Evolutionary conservation across 1,140 invertebrate species (phyloP).

Genomic region (Asbolus verrucosus): DNA sequence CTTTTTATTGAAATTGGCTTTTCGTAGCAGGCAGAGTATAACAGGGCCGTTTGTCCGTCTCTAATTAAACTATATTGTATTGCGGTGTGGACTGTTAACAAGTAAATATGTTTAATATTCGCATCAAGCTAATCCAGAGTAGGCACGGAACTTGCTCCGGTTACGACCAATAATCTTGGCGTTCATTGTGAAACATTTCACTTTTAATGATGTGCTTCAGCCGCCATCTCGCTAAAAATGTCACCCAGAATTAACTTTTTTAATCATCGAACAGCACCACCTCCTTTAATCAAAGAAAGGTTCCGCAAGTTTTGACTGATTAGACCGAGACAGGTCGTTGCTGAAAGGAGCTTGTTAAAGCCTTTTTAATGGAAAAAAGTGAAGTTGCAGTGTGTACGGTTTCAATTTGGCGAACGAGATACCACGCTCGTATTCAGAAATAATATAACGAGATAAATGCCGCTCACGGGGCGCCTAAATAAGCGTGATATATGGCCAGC

Average conservation of each 20-base stretch:
- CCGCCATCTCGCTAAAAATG: conserved; percentile 12
- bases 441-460: conserved; percentile 54
- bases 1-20: conserved; percentile 56
- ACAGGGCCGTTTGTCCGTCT: conserved; percentile 51
- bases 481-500: conserved; percentile 58
- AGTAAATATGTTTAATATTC: conserved; percentile 56
- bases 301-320: too few relatives aligned
- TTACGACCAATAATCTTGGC: conserved; percentile 44
- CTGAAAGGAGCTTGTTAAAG: too few relatives aligned
- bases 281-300: too few relatives aligned
- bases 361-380: too few relatives aligned
- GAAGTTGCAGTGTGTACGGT: not conserved
- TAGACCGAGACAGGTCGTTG: too few relatives aligned
- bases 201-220: conserved; percentile 22
- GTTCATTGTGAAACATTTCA: conserved; percentile 31
- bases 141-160: conserved; percentile 34
- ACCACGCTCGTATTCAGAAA: conserved; percentile 23
- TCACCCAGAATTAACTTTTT: conserved; percentile 20
- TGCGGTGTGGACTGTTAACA: conserved; percentile 53
- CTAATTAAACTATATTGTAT: conserved; percentile 56
- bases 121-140: conserved; percentile 52
- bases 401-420: not conserved
- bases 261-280: not conserved
- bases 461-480: conserved; percentile 56
- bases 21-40: conserved; percentile 49